Conservation (phyloP, 2,888 invertebrate species). For the Melinaea menophilus region DNA sequence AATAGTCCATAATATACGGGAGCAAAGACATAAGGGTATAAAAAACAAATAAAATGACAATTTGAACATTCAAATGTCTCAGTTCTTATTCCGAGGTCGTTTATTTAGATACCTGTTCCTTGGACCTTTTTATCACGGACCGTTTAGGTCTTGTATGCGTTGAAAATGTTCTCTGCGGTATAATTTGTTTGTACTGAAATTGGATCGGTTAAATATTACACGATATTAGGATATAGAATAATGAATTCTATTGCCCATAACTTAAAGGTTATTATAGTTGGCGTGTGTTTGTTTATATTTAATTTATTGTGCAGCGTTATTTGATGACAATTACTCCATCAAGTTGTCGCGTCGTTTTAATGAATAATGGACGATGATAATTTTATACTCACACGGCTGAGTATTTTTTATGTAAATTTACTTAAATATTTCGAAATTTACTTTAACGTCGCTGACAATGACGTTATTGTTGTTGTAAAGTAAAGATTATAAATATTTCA, state of each 20-base stretch:
- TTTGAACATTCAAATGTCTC: slow-evolving; percentile 59
- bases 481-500: too few species aligned
- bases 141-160: slow-evolving; percentile 30
- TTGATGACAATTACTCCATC: slow-evolving; percentile 48
- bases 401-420: background rate
- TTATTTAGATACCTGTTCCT: slow-evolving; percentile 20
- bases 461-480: too few species aligned
- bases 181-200: slow-evolving; percentile 55
- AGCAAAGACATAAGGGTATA: slow-evolving; percentile 32
- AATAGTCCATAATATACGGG: slow-evolving; percentile 44
- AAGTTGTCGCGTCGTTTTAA: slow-evolving; percentile 40
- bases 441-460: background rate
- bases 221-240: background rate
- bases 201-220: slow-evolving; percentile 37
- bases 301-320: slow-evolving; percentile 18
- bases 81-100: slow-evolving; percentile 18
- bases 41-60: slow-evolving; percentile 42
- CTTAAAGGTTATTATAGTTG: background rate
- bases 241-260: slow-evolving; percentile 1
- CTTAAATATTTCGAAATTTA: background rate
- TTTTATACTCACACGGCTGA: slow-evolving; percentile 38
- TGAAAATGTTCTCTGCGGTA: slow-evolving; percentile 43
- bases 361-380: slow-evolving; percentile 45
- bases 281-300: background rate
- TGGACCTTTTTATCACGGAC: slow-evolving; percentile 43